These are phyloP conservation scores for Epizoanthus stellaris DNA, from an alignment of 92 coral and sea anemone species.

Conservation along the genomic window DNA sequence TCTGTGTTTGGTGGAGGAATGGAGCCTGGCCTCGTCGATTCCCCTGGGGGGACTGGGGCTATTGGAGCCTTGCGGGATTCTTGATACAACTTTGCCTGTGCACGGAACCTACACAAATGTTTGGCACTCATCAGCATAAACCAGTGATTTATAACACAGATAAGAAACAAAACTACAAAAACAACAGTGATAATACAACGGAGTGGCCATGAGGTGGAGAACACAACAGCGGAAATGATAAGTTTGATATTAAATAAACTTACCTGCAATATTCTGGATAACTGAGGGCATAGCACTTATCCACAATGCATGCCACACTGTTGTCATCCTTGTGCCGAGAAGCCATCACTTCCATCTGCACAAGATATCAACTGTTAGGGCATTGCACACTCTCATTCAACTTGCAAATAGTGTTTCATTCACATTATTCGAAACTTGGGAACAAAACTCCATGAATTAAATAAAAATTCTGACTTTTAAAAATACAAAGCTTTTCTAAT, in stretches of 20 bases:
- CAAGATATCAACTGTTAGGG: not conserved
- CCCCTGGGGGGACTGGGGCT: slow-evolving; percentile 95
- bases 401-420: not conserved
- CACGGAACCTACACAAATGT: slow-evolving; percentile 77
- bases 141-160: not conserved
- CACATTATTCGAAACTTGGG: not conserved
- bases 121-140: not conserved
- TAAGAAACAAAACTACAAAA: not conserved
- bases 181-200: not conserved
- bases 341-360: slow-evolving; percentile 96
- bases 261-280: slow-evolving; percentile 99
- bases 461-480: too few species aligned
- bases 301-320: slow-evolving; percentile 99
- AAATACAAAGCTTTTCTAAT: too few species aligned
- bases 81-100: slow-evolving; percentile 84
- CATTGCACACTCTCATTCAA: not conserved
- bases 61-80: slow-evolving; percentile 85
- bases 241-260: not conserved
- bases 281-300: slow-evolving; percentile 95
- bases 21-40: slow-evolving; percentile 85
- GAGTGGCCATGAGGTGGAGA: not conserved
- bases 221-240: not conserved
- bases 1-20: slow-evolving; percentile 88
- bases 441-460: not conserved
- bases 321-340: slow-evolving; percentile 98